Base-by-base conservation (phyloP, 2,888 invertebrate species). In the Microchrysa polita region DNA sequence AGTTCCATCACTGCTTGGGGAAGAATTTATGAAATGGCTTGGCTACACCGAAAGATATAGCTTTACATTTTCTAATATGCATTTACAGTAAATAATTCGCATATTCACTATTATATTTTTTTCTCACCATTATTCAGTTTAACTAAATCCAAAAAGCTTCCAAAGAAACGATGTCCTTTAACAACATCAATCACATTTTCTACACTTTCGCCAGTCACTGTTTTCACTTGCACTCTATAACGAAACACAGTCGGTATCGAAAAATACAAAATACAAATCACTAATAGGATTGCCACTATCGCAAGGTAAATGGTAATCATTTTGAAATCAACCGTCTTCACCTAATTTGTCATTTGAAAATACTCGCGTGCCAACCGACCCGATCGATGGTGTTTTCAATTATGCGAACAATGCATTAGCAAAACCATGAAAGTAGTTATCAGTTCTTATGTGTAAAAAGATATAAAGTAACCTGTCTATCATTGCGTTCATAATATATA, bases 131-230 rank as follows among this genome's bases (percentile, higher is more conserved):
- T 78, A 16, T 78, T 79, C 77, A 80, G 76, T 12, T 75, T 73
- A 0, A 80, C 20, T 16, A 82, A 27, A 77, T 83, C 83, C 18
- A 82, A 79, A 69, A 81, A 83, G 74, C 82, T 83, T 2, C 83
- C 83, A 52, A 83, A 83, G 65, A 74, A 76, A 1, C 82, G 80
- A 40, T 65, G 78, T 16, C 83, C 81, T 5, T 80, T 80, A 40
- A 80, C 74, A 23, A 52, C 27, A 14, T 53, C 34, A 5, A 69
- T 27, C 2, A 55, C 34, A 55, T 69, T 55, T 27, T 55, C 69
- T n/a, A 69, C 18, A 2, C 55, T 69, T 7, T 5, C 16, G 34
- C 69, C 69, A 34, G 18, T 67, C 67, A 67, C 67, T 20, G 52
- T 52, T 67, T 52, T 67, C 22, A 67, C 67, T 63, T 63, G 34